Conservation (phyloP, 2,888 invertebrate species). For the Heteromyza rotundicornis region DNA sequence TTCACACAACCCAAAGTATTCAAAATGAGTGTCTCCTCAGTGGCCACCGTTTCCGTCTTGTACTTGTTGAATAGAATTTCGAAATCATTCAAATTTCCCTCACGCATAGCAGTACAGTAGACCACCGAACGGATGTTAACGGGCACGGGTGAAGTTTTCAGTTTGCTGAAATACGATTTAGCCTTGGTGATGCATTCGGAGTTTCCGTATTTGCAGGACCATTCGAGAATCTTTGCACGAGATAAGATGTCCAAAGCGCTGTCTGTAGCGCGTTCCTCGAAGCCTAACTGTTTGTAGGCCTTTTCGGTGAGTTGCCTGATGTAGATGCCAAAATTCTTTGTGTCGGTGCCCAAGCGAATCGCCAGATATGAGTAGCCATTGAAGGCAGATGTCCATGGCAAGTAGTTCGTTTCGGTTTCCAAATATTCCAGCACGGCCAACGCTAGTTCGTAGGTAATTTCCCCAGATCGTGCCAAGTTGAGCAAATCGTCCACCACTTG, state of each 20-base stretch:
- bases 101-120: constrained; percentile 76
- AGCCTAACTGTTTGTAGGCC: constrained; percentile 65
- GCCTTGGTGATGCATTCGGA: constrained; percentile 67
- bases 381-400: constrained; percentile 80
- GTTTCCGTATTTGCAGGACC: constrained; percentile 71
- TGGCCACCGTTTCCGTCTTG: constrained; percentile 67
- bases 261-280: constrained; percentile 60
- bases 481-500: constrained; percentile 83
- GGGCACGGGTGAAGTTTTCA: constrained; percentile 57
- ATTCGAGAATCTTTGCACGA: constrained; percentile 67
- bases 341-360: constrained; percentile 49
- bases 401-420: constrained; percentile 70
- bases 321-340: constrained; percentile 53
- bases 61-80: constrained; percentile 70
- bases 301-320: constrained; percentile 63
- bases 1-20: constrained; percentile 73
- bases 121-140: constrained; percentile 73
- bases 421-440: constrained; percentile 75
- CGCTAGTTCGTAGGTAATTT: constrained; percentile 68
- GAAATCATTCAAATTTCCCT: constrained; percentile 71
- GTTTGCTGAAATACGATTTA: constrained; percentile 55
- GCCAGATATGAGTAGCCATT: constrained; percentile 60
- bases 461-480: constrained; percentile 73
- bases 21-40: constrained; percentile 73
- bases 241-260: constrained; percentile 67